phyloP scores from a whole-genome alignment of 2,113 vertebrate genomes.

The Kryptolebias marmoratus region DNA sequence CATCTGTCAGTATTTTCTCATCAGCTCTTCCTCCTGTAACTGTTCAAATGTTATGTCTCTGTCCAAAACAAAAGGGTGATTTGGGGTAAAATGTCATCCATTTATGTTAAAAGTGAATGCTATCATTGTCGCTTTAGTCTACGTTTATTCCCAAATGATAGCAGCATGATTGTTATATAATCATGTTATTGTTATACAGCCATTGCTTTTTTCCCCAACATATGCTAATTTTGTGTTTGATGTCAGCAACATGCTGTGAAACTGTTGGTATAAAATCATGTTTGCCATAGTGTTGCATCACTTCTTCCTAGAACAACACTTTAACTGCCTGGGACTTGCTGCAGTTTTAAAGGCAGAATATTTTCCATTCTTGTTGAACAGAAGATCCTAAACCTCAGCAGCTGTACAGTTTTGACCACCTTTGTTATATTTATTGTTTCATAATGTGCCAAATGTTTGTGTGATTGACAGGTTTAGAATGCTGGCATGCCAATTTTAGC shows the following conservation, averaged over 20 bases:
- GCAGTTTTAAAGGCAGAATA: neutral
- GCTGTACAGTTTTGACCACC: neutral
- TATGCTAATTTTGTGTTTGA: neutral
- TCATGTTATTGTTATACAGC: neutral
- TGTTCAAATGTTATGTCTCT: slow-evolving; percentile 28
- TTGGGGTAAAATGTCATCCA: neutral
- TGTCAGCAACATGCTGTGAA: neutral
- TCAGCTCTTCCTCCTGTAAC: slow-evolving; percentile 55
- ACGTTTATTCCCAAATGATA: neutral
- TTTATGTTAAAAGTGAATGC: slow-evolving; percentile 11
- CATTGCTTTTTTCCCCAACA: neutral
- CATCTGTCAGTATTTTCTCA: slow-evolving; percentile 64
- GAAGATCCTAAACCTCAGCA: neutral
- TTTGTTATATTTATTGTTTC: slow-evolving; percentile 1
- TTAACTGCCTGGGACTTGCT: neutral
- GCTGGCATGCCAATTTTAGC: neutral
- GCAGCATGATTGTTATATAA: neutral
- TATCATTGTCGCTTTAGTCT: neutral
- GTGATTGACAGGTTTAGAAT: neutral
- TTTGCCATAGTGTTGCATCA: neutral
- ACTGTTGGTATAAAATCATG: neutral
- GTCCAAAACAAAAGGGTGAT: slow-evolving; percentile 14
- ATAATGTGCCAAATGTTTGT: slow-evolving; percentile 1
- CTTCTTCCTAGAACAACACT: neutral
- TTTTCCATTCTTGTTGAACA: neutral